Evolutionary conservation across 2,888 invertebrate species (phyloP).

Genomic region (Leucophenga maculata): DNA sequence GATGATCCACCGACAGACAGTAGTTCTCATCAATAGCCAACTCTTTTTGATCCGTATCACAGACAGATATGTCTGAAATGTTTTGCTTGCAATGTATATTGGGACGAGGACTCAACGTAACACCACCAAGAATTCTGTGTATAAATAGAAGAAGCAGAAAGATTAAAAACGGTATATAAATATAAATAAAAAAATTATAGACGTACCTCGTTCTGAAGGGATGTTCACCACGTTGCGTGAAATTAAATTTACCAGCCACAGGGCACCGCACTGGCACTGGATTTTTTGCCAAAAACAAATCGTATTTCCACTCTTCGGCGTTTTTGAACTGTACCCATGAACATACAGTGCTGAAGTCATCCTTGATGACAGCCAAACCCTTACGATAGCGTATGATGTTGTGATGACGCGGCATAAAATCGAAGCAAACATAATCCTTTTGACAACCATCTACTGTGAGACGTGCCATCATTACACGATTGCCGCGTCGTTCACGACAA

Average conservation of each 20-base stretch:
- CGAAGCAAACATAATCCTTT: slow-evolving; percentile 97
- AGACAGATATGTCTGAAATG: slow-evolving; percentile 96
- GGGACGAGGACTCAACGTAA: slow-evolving; percentile 93
- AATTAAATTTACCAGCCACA: slow-evolving; percentile 96
- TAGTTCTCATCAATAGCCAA: slow-evolving; percentile 95
- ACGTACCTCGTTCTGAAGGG: slow-evolving; percentile 87
- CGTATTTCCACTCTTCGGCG: slow-evolving; percentile 88
- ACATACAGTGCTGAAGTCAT: slow-evolving; percentile 92
- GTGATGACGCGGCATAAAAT: slow-evolving; percentile 95
- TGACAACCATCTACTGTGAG: slow-evolving; percentile 97
- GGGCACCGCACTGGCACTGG: slow-evolving; percentile 95
- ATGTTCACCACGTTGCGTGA: slow-evolving; percentile 92
- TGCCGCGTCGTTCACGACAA: slow-evolving; percentile 92
- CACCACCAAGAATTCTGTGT: slow-evolving; percentile 91
- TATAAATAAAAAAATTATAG: slow-evolving; percentile 41
- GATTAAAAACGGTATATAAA: neutral
- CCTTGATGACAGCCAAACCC: slow-evolving; percentile 90
- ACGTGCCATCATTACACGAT: slow-evolving; percentile 95
- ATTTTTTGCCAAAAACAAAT: slow-evolving; percentile 85
- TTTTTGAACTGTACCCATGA: slow-evolving; percentile 95
- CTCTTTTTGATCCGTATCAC: slow-evolving; percentile 95
- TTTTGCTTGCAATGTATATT: slow-evolving; percentile 93
- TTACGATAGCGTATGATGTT: slow-evolving; percentile 93
- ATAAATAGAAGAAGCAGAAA: neutral
- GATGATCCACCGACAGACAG: slow-evolving; percentile 95